phyloP scores from a whole-genome alignment of 37 sponge, comb jelly and placozoan species.

The Haliclona indistincta region DNA sequence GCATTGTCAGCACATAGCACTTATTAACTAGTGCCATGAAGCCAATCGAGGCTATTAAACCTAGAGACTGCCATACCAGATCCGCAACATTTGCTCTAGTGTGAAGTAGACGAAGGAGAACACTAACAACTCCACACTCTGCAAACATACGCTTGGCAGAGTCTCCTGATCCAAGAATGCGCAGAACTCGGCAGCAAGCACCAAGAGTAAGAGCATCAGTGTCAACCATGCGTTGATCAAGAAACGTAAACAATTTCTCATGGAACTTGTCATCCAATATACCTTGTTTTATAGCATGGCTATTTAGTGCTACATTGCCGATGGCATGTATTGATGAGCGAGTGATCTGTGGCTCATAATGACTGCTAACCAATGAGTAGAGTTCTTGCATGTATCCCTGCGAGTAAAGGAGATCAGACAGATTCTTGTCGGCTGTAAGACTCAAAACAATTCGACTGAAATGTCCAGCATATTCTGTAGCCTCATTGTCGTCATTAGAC shows the following conservation, averaged over 20 bases:
- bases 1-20: conserved; percentile 37
- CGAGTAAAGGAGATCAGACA: conserved; percentile 45
- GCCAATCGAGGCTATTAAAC: conserved; percentile 66
- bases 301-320: conserved; percentile 75
- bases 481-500: not conserved
- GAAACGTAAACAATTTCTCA: conserved; percentile 20
- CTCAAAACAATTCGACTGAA: conserved; percentile 62
- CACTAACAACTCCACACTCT: conserved; percentile 39
- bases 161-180: conserved; percentile 77
- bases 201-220: conserved; percentile 29
- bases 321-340: conserved; percentile 59
- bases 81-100: conserved; percentile 33
- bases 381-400: conserved; percentile 45
- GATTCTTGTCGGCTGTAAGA: conserved; percentile 70
- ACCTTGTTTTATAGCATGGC: conserved; percentile 61
- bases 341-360: conserved; percentile 11
- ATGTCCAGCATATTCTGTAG: conserved; percentile 72
- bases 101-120: conserved; percentile 39
- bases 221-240: conserved; percentile 12
- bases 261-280: conserved; percentile 37
- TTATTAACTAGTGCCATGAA: conserved; percentile 68
- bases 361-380: conserved; percentile 7
- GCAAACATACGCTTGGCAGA: conserved; percentile 62
- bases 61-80: conserved; percentile 65
- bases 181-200: conserved; percentile 78